phyloP scores from a whole-genome alignment of 2,113 vertebrate genomes.

The Onychorhynchus coronatus region DNA sequence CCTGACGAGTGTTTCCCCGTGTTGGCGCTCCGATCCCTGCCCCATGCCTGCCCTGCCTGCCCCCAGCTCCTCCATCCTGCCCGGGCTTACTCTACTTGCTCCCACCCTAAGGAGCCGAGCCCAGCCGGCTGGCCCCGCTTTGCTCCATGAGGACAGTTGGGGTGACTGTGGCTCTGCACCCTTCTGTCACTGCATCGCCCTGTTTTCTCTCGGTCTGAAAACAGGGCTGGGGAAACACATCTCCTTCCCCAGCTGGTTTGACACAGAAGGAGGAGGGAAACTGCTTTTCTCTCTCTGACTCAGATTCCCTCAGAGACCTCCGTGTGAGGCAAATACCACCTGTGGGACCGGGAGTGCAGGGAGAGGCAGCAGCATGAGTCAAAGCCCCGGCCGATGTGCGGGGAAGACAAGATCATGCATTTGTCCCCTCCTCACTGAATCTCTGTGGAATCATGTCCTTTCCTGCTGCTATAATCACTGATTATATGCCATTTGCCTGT shows the following conservation, averaged over 20 bases:
- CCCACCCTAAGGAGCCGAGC: neutral
- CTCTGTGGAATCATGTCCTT: neutral
- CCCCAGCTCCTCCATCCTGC: neutral
- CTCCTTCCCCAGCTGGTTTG: neutral
- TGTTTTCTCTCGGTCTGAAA: neutral
- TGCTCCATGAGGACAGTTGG: neutral
- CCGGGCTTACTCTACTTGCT: neutral
- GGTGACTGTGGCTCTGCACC: neutral
- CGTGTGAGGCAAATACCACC: accelerated
- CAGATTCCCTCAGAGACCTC: neutral
- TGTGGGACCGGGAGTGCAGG: neutral
- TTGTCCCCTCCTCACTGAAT: neutral
- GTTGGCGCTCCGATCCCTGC: too few relatives aligned
- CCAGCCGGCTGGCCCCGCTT: neutral
- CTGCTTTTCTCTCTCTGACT: neutral
- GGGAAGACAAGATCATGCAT: neutral
- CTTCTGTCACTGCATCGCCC: accelerated
- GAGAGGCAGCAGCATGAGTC: neutral
- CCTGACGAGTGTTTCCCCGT: neutral
- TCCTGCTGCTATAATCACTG: constrained; percentile 23
- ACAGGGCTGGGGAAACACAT: neutral
- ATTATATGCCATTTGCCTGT: constrained; percentile 22
- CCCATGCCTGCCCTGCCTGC: neutral
- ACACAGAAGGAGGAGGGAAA: neutral
- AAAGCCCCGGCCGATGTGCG: accelerated